Conservation (phyloP, 2,888 invertebrate species). For the Spisula solida region DNA sequence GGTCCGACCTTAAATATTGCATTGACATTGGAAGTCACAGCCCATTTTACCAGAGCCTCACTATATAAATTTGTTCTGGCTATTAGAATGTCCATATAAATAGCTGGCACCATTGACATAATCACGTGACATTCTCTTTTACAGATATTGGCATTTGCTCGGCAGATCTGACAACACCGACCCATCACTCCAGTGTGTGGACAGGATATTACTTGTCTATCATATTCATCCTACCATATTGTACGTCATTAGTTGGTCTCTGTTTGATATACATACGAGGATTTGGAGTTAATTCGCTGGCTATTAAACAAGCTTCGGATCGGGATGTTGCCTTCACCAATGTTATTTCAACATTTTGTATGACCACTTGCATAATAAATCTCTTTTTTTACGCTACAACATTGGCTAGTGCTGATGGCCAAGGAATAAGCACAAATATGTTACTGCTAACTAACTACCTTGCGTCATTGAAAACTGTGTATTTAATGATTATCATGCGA, state of each 20-base stretch:
- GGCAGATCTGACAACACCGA: slow-evolving; percentile 67
- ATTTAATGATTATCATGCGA: slow-evolving; percentile 32
- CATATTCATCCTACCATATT: slow-evolving; percentile 66
- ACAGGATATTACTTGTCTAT: slow-evolving; percentile 62
- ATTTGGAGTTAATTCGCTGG: slow-evolving; percentile 32
- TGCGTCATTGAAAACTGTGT: slow-evolving; percentile 42
- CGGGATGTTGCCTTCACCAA: slow-evolving; percentile 47
- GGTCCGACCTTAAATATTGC: no score
- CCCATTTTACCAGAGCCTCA: no score
- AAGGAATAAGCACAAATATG: slow-evolving; percentile 11
- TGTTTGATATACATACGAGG: slow-evolving; percentile 57
- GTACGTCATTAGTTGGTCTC: slow-evolving; percentile 53
- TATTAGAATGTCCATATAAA: no score
- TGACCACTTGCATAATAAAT: slow-evolving; percentile 38
- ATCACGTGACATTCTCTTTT: slow-evolving; percentile 40
- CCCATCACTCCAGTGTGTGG: slow-evolving; percentile 71
- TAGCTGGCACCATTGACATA: neutral
- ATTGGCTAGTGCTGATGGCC: slow-evolving; percentile 45
- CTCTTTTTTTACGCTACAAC: slow-evolving; percentile 44
- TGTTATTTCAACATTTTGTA: slow-evolving; percentile 46
- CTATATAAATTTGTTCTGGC: no score
- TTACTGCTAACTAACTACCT: slow-evolving; percentile 44
- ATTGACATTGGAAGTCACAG: no score
- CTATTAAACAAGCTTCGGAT: slow-evolving; percentile 48
- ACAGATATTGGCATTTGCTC: slow-evolving; percentile 70